Evolutionary conservation across 2,797 vertebrate species (phyloP).

Genomic region (Parambassis ranga): DNA sequence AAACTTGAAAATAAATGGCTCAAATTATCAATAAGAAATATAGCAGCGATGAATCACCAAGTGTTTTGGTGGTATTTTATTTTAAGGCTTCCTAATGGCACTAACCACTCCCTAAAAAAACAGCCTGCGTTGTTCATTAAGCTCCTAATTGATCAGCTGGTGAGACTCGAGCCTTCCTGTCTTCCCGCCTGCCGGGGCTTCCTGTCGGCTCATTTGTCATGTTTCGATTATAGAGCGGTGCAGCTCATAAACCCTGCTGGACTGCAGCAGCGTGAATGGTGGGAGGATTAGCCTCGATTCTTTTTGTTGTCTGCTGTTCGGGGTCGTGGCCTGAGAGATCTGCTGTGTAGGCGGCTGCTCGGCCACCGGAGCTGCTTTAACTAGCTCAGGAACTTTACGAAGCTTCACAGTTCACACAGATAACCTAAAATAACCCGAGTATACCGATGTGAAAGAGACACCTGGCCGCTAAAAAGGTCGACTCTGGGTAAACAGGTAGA

Average conservation of each 20-base stretch:
- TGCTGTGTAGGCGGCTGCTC: neutral
- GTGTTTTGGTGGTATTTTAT: neutral
- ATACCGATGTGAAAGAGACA: too few species aligned
- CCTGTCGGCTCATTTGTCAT: constrained; percentile 2
- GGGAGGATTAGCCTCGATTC: too few species aligned
- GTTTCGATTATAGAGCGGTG: constrained; percentile 5
- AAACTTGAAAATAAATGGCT: neutral
- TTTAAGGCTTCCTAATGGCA: neutral
- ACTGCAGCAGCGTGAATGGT: neutral
- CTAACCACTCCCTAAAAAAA: neutral
- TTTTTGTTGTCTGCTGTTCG: too few species aligned
- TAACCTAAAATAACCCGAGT: too few species aligned
- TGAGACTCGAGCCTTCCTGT: constrained; percentile 17
- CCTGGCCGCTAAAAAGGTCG: too few species aligned
- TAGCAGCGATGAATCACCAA: neutral
- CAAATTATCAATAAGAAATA: neutral
- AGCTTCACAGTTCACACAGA: neutral
- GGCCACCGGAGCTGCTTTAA: neutral
- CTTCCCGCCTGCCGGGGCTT: constrained; percentile 2
- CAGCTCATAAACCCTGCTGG: neutral
- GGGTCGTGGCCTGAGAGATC: too few species aligned
- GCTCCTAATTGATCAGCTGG: constrained; percentile 26
- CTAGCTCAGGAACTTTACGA: neutral
- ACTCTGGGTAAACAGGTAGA: too few species aligned
- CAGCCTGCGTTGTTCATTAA: constrained; percentile 24